phyloP scores from a whole-genome alignment of 2,113 vertebrate species.

The Gulo gulo region DNA sequence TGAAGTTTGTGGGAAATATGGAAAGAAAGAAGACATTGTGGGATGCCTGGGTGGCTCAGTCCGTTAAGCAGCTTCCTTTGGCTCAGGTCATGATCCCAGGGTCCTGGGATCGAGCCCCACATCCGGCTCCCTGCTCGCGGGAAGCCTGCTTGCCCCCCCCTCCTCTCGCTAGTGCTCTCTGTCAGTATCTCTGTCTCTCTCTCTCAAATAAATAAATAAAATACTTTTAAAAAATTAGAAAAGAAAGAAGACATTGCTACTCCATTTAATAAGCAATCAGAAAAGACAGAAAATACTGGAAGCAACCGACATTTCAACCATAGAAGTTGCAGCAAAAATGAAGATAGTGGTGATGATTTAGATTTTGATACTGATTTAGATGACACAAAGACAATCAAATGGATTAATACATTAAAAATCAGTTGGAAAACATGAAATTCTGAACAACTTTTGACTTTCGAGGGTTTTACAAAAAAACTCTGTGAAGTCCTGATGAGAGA shows the following conservation, averaged over 20 bases:
- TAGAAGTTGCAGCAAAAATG: constrained; percentile 39
- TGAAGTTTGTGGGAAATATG: constrained; percentile 96
- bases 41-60: not conserved
- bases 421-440: constrained; percentile 41
- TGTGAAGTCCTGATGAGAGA: not conserved
- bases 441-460: not conserved
- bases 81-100: not conserved
- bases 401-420: constrained; percentile 49
- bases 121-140: not conserved
- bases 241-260: constrained; percentile 91
- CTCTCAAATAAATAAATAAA: not conserved
- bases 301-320: not conserved
- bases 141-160: not conserved
- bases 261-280: constrained; percentile 82
- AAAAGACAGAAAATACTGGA: constrained; percentile 63
- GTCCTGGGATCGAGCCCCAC: not conserved
- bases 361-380: constrained; percentile 71
- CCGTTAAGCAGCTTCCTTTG: fast-evolving
- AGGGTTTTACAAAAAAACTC: not conserved
- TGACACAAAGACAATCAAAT: constrained; percentile 54
- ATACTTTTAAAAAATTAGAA: not conserved
- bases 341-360: constrained; percentile 77
- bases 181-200: not conserved
- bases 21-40: constrained; percentile 90
- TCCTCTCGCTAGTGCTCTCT: not conserved